A percentile compares a stretch with the other conserved stretches of the same genome.
phyloP scores from a whole-genome alignment of 2,797 vertebrate species.

The Megaceryle alcyon region DNA sequence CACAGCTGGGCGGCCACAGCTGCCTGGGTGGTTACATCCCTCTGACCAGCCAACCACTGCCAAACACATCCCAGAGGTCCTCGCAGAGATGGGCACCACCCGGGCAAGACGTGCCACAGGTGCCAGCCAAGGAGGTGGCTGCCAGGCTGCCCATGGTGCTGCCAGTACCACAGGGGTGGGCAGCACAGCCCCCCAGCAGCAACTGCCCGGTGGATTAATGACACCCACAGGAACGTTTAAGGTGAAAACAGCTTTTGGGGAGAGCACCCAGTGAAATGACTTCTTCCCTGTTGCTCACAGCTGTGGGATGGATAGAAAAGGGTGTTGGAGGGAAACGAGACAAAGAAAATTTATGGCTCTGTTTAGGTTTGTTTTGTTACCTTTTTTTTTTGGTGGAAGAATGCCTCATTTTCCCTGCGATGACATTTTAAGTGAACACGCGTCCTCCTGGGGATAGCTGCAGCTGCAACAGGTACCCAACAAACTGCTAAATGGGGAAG shows the following conservation, averaged over 20 bases:
- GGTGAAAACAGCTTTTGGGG: background rate
- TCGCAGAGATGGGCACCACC: fast-evolving
- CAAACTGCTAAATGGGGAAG: background rate
- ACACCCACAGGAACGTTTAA: background rate
- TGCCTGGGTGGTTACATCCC: background rate
- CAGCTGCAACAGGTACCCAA: constrained; percentile 28
- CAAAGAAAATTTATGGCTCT: background rate
- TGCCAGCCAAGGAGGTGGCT: background rate
- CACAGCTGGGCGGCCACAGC: fast-evolving
- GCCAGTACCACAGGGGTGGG: background rate
- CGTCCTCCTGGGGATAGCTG: background rate
- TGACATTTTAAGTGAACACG: background rate
- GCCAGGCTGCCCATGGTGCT: fast-evolving
- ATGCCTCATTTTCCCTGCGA: background rate
- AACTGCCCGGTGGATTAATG: fast-evolving
- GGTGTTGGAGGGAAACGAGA: background rate
- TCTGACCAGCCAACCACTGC: background rate
- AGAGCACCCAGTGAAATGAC: background rate
- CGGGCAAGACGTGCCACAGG: background rate
- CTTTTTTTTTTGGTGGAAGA: background rate
- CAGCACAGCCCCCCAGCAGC: background rate
- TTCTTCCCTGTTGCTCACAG: background rate
- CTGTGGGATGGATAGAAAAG: background rate
- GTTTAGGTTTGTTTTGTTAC: background rate
- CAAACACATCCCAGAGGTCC: fast-evolving